phyloP scores from a whole-genome alignment of 2,888 invertebrate species.

The Erebia palarica region DNA sequence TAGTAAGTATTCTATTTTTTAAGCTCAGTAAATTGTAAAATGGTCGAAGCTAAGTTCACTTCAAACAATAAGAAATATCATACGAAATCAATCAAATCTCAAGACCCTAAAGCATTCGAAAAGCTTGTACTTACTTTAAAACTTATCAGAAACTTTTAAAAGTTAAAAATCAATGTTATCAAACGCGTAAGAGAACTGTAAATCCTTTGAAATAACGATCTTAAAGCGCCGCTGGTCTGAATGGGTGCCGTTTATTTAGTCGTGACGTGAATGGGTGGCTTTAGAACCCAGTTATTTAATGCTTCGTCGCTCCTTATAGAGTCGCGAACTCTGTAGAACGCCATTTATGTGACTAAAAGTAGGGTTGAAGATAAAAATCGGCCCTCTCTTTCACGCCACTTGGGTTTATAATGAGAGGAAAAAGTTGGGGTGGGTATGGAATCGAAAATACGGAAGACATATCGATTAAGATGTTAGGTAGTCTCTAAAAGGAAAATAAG shows the following conservation, averaged over 20 bases:
- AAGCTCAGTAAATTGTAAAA: too few relatives aligned
- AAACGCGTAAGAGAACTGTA: slow-evolving; percentile 24
- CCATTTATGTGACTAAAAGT: slow-evolving; percentile 65
- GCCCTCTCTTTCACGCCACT: slow-evolving; percentile 55
- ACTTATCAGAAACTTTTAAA: slow-evolving; percentile 13
- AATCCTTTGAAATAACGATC: slow-evolving; percentile 32
- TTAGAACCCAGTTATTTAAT: slow-evolving; percentile 68
- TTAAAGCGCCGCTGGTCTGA: slow-evolving; percentile 25
- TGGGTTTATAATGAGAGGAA: slow-evolving; percentile 45
- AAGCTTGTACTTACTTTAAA: background rate
- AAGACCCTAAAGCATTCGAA: background rate
- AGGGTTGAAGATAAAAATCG: slow-evolving; percentile 57
- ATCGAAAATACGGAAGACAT: slow-evolving; percentile 23
- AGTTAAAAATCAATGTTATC: slow-evolving; percentile 33
- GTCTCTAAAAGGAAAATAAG: slow-evolving; percentile 7
- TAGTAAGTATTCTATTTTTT: too few relatives aligned
- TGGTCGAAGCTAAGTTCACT: background rate
- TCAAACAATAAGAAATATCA: background rate
- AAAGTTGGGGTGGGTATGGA: slow-evolving; percentile 33
- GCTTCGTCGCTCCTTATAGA: slow-evolving; percentile 68
- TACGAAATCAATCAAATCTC: background rate
- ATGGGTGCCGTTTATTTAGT: slow-evolving; percentile 46
- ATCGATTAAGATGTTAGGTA: slow-evolving; percentile 30
- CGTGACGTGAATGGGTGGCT: slow-evolving; percentile 57
- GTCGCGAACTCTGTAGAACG: slow-evolving; percentile 56